Conservation (phyloP, 2,888 invertebrate species). For the Panopea generosa region DNA sequence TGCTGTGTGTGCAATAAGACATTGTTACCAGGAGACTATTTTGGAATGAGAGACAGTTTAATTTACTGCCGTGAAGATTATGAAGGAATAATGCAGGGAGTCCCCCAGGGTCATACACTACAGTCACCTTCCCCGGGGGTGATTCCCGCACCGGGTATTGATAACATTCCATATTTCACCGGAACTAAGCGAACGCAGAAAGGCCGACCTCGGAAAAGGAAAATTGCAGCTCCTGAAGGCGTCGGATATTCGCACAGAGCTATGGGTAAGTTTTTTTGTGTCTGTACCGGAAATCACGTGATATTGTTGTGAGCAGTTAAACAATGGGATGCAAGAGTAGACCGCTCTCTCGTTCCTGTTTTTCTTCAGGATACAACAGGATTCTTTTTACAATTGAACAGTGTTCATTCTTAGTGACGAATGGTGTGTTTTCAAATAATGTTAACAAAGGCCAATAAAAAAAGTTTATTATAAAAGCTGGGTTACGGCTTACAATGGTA, state of each 20-base stretch:
- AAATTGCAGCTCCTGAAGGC: conserved; percentile 84
- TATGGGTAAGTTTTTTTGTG: conserved; percentile 47
- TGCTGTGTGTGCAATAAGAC: conserved; percentile 93
- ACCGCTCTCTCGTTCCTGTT: no score
- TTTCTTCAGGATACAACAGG: no score
- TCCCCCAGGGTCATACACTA: conserved; percentile 39
- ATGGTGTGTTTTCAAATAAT: no score
- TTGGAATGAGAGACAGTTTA: conserved; percentile 93
- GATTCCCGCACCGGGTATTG: conserved; percentile 42
- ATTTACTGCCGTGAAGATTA: conserved; percentile 94
- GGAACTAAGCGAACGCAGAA: conserved; percentile 92
- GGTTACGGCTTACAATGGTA: no score
- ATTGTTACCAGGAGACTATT: conserved; percentile 95
- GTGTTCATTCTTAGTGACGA: no score
- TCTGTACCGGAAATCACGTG: no score
- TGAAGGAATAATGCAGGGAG: conserved; percentile 87
- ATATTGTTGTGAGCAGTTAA: no score
- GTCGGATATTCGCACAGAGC: conserved; percentile 41
- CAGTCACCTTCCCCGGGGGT: conserved; percentile 51
- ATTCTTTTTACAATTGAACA: no score
- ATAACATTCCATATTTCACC: conserved; percentile 87
- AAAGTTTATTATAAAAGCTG: no score
- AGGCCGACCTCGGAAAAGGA: conserved; percentile 93
- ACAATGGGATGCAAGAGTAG: no score
- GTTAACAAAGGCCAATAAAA: no score